Percentiles rank a stretch among this genome's conserved stretches.
Conservation (phyloP, 2,888 invertebrate genomes). For the Catocala sponsa region DNA sequence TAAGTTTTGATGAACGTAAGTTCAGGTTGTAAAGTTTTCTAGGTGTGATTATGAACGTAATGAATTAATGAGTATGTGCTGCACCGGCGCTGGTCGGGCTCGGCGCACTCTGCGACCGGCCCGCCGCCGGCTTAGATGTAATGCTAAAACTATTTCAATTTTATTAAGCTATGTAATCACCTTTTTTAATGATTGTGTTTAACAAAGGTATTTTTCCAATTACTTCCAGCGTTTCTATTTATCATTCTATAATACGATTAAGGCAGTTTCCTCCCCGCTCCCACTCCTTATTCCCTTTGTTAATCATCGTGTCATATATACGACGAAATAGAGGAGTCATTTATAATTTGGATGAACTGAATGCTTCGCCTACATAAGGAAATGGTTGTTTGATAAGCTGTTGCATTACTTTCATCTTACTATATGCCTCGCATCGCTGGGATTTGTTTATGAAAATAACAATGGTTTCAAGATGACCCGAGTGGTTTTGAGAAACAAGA, state of each 20-base stretch:
- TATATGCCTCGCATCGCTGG: too few relatives aligned
- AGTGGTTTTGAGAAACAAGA: too few relatives aligned
- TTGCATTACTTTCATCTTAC: too few relatives aligned
- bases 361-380: too few relatives aligned
- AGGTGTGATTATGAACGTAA: conserved; percentile 66
- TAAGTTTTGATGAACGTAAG: conserved; percentile 63
- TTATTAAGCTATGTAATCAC: conserved; percentile 68
- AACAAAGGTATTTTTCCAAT: conserved; percentile 70
- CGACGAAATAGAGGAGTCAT: too few relatives aligned
- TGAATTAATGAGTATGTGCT: conserved; percentile 45
- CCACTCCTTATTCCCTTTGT: background rate
- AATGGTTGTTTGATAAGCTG: too few relatives aligned
- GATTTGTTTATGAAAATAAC: too few relatives aligned
- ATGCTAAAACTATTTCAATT: conserved; percentile 58
- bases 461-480: too few relatives aligned
- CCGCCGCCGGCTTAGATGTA: conserved; percentile 37
- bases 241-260: background rate
- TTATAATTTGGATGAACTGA: too few relatives aligned
- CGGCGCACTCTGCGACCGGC: conserved; percentile 1
- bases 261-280: background rate
- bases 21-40: conserved; percentile 59
- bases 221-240: conserved; percentile 41
- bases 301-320: too few relatives aligned
- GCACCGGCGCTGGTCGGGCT: conserved; percentile 24
- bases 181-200: conserved; percentile 69